Evolutionary conservation across 2,888 invertebrate species (phyloP).

Genomic region (Plagiodera versicolora): DNA sequence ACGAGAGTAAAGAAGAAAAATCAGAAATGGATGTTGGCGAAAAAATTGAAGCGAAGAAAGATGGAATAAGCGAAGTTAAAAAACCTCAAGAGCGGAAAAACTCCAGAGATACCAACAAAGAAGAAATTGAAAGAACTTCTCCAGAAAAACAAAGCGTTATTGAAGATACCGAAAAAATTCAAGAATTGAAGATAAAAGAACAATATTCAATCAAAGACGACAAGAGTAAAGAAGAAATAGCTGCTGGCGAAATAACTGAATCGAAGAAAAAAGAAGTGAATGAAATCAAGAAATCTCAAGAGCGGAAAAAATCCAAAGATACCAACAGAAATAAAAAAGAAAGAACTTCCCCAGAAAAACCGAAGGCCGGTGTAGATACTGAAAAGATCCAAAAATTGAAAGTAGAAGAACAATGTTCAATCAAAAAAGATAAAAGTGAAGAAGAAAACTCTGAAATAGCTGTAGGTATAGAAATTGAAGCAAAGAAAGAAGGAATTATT

Average conservation of each 20-base stretch:
- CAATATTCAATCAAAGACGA: slow-evolving; percentile 25
- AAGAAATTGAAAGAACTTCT: too few species aligned
- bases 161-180: slow-evolving; percentile 16
- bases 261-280: slow-evolving; percentile 23
- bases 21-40: slow-evolving; percentile 6
- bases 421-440: slow-evolving; percentile 13
- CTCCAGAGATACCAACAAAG: too few species aligned
- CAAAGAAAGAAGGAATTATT: not conserved
- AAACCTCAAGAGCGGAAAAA: not conserved
- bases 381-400: slow-evolving; percentile 23
- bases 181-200: slow-evolving; percentile 20
- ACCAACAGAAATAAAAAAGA: slow-evolving; percentile 24
- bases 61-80: not conserved
- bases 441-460: slow-evolving; percentile 16
- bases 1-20: slow-evolving; percentile 15
- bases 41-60: not conserved
- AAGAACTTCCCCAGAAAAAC: too few species aligned
- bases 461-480: not conserved
- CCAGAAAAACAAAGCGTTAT: slow-evolving; percentile 10
- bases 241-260: slow-evolving; percentile 34
- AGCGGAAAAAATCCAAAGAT: too few species aligned
- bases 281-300: too few species aligned
- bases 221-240: slow-evolving; percentile 25
- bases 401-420: slow-evolving; percentile 35
- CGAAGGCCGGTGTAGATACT: slow-evolving; percentile 4